Conservation (phyloP, 2,888 invertebrate species). For the Pteria penguin region DNA sequence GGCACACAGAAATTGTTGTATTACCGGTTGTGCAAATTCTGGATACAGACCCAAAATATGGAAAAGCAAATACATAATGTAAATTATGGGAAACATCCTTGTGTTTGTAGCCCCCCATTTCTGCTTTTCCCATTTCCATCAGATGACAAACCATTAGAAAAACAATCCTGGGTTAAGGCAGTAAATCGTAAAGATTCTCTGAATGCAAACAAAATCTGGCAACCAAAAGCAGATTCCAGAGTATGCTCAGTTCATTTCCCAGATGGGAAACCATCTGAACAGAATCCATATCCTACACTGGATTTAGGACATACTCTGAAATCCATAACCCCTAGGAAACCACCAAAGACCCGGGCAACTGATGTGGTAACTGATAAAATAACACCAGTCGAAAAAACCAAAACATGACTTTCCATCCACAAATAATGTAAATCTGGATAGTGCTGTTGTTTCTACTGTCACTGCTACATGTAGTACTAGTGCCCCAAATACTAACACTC, state of each 20-base stretch:
- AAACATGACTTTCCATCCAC: too few species aligned
- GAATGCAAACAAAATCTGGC: conserved; percentile 1
- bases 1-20: neutral
- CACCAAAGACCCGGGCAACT: neutral
- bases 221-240: conserved; percentile 1
- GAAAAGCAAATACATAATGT: conserved; percentile 3
- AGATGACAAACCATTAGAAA: neutral
- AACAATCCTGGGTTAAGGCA: neutral
- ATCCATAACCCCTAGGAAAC: neutral
- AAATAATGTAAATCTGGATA: too few species aligned
- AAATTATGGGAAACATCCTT: conserved; percentile 1
- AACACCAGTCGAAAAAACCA: too few species aligned
- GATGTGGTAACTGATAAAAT: too few species aligned
- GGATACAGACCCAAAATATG: conserved; percentile 6
- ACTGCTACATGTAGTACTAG: too few species aligned
- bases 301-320: neutral
- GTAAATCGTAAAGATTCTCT: neutral
- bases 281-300: conserved; percentile 10
- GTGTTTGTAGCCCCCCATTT: conserved; percentile 13
- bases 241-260: conserved; percentile 7
- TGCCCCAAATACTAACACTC: too few species aligned
- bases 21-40: neutral
- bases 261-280: neutral
- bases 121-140: neutral
- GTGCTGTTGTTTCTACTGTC: too few species aligned